Conservation (phyloP, 2,797 vertebrate species). For the Lutjanus argentimaculatus region DNA sequence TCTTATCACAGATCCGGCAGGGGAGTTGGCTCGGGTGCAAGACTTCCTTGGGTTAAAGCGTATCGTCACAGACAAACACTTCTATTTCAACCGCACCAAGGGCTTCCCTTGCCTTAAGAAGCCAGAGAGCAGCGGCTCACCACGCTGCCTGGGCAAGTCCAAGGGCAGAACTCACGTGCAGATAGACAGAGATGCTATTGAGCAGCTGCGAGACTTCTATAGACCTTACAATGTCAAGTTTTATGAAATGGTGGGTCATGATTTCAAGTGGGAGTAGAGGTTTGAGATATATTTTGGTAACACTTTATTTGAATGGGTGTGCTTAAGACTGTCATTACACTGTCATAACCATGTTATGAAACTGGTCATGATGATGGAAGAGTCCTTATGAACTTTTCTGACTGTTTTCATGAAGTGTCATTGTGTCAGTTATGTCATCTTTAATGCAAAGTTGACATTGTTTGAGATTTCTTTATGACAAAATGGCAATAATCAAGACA, state of each 20-base stretch:
- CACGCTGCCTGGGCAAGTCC: constrained; percentile 95
- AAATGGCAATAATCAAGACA: too few species aligned
- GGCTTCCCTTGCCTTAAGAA: constrained; percentile 96
- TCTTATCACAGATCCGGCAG: constrained; percentile 93
- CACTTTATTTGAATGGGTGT: too few species aligned
- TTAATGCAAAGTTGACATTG: too few species aligned
- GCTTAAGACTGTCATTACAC: too few species aligned
- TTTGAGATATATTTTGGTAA: constrained; percentile 18
- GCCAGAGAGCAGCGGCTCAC: constrained; percentile 88
- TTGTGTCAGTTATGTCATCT: too few species aligned
- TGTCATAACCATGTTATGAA: too few species aligned
- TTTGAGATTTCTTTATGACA: too few species aligned
- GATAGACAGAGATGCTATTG: constrained; percentile 94
- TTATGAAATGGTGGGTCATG: constrained; percentile 95
- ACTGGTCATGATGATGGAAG: too few species aligned
- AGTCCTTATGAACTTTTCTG: too few species aligned
- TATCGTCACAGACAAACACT: constrained; percentile 95
- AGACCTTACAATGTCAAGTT: constrained; percentile 95
- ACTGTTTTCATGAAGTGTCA: too few species aligned
- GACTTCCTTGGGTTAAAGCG: constrained; percentile 95
- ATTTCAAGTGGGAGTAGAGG: constrained; percentile 94
- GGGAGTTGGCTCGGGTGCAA: constrained; percentile 94
- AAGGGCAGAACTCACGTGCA: constrained; percentile 95
- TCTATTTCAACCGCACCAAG: constrained; percentile 98
- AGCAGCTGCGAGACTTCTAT: constrained; percentile 95